These are phyloP conservation scores for Sebastes kiyomatsui DNA, from an alignment of 2,797 vertebrate species.

Conservation along the genomic window DNA sequence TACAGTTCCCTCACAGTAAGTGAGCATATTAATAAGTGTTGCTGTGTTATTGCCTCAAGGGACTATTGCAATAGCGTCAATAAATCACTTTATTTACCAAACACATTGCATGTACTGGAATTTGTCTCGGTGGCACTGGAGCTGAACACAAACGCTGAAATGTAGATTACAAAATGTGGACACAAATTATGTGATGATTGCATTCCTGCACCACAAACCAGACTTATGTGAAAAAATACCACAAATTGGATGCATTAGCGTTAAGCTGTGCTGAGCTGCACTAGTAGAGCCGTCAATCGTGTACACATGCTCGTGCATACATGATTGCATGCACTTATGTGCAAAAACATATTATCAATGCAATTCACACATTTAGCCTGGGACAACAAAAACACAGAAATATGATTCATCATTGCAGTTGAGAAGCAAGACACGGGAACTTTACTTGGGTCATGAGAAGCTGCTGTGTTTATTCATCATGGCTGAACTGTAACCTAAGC, in stretches of 20 bases:
- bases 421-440: background rate
- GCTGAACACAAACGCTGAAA: background rate
- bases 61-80: slow-evolving; percentile 7
- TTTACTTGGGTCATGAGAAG: background rate
- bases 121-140: background rate
- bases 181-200: background rate
- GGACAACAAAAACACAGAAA: background rate
- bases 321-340: background rate
- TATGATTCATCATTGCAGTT: background rate
- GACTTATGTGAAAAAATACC: background rate
- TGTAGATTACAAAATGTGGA: background rate
- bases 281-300: background rate
- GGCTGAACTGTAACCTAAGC: background rate
- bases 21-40: background rate
- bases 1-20: background rate
- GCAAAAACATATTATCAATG: background rate
- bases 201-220: background rate
- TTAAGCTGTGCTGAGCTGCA: background rate
- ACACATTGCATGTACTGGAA: background rate
- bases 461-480: background rate
- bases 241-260: background rate
- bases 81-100: slow-evolving; percentile 13
- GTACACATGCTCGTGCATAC: background rate
- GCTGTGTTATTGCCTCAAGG: background rate
- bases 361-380: background rate